Percentiles rank a stretch among this genome's conserved stretches.
These are phyloP conservation scores for Platycercus adscitus DNA, from an alignment of 2,113 vertebrate species.

Conservation along the genomic window DNA sequence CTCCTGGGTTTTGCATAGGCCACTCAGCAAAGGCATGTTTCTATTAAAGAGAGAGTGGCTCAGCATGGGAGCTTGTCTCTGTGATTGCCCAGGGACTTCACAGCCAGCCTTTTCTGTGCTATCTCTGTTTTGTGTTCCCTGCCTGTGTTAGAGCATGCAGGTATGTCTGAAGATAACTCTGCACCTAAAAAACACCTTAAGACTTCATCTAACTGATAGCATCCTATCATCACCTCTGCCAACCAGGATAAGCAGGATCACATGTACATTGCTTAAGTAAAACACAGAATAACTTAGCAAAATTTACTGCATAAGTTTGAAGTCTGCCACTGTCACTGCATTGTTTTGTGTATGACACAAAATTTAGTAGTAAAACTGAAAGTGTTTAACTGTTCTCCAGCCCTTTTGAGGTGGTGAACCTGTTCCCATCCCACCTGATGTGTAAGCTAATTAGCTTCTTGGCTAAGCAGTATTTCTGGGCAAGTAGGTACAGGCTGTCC, in stretches of 20 bases:
- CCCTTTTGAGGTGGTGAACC: constrained; percentile 70
- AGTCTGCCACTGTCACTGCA: not conserved
- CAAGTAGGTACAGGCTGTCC: constrained; percentile 73
- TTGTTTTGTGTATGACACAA: not conserved
- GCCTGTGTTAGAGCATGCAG: not conserved
- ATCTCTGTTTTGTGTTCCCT: not conserved
- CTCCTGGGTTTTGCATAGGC: not conserved
- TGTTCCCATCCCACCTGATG: constrained; percentile 77
- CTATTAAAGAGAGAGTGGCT: not conserved
- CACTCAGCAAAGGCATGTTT: not conserved
- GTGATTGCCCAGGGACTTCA: not conserved
- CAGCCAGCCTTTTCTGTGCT: not conserved
- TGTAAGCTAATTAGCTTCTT: constrained; percentile 74
- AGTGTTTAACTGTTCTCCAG: constrained; percentile 59
- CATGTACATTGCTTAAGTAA: not conserved
- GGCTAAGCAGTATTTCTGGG: constrained; percentile 69
- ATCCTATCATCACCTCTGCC: not conserved
- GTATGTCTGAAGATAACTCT: not conserved
- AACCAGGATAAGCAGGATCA: not conserved
- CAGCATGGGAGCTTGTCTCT: not conserved
- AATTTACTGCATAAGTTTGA: not conserved
- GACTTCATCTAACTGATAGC: not conserved
- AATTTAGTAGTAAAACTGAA: constrained; percentile 62
- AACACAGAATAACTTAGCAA: not conserved
- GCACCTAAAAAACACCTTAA: not conserved